Percentiles rank a stretch among this genome's conserved stretches.
These are phyloP conservation scores for Paracyprichromis sp. DNA, from an alignment of 2,113 vertebrate genomes.

Conservation along the genomic window DNA sequence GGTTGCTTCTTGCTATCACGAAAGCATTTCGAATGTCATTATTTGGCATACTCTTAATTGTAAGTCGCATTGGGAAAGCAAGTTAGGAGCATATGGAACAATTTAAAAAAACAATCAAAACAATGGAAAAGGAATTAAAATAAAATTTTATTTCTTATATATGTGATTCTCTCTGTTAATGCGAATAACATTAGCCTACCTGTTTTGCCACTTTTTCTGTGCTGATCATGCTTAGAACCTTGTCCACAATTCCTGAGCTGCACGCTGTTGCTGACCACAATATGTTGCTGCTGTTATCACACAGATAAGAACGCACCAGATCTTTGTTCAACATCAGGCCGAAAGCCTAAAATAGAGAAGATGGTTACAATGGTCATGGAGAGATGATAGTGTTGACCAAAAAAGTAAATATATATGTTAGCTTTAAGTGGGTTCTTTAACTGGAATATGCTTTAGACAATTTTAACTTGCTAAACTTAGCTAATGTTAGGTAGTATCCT, in stretches of 20 bases:
- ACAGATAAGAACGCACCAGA: conserved; percentile 28
- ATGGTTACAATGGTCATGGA: not conserved
- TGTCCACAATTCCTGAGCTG: conserved; percentile 8
- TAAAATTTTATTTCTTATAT: not conserved
- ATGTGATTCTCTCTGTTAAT: not conserved
- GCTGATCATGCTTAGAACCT: conserved; percentile 45
- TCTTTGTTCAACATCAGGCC: conserved; percentile 35
- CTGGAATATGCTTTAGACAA: not conserved
- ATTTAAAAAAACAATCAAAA: not conserved
- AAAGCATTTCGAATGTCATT: not conserved
- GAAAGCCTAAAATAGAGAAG: conserved; percentile 32
- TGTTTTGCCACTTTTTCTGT: conserved; percentile 52
- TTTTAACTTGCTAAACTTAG: not conserved
- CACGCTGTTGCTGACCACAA: conserved; percentile 24
- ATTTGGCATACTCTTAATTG: not conserved
- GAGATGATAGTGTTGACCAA: not conserved
- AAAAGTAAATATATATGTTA: not conserved
- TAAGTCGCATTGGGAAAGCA: not conserved
- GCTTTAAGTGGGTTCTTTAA: not conserved
- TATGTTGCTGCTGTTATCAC: conserved; percentile 10
- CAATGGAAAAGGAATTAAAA: not conserved
- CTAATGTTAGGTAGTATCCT: not conserved
- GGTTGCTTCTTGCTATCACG: conserved; percentile 9
- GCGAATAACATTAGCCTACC: conserved; percentile 27
- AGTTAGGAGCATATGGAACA: not conserved